Percentiles rank a stretch among this genome's conserved stretches.
These are phyloP conservation scores for Morpho deidamia DNA, from an alignment of 2,888 invertebrate genomes.

Conservation along the genomic window DNA sequence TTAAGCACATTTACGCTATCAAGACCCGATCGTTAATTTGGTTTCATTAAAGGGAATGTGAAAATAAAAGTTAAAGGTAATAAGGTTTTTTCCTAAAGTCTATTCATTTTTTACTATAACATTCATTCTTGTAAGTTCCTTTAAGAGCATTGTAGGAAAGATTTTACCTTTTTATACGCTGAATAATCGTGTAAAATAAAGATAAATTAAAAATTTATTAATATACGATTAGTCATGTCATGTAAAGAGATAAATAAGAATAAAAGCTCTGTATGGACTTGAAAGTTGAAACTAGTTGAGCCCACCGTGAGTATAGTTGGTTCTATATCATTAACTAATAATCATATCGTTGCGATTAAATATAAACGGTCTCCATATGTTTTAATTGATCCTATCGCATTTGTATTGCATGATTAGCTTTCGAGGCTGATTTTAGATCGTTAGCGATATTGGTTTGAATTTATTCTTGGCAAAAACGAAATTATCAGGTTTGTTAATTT, in stretches of 20 bases:
- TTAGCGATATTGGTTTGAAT: background rate
- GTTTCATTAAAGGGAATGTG: slow-evolving; percentile 3
- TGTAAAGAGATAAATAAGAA: too few species aligned
- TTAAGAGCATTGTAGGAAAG: too few species aligned
- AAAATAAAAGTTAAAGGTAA: slow-evolving; percentile 2
- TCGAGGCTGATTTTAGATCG: background rate
- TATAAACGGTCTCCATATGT: background rate
- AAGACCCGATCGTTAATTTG: slow-evolving; percentile 5
- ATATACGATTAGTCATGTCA: too few species aligned
- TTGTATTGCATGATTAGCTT: slow-evolving; percentile 7
- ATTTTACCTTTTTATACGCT: too few species aligned
- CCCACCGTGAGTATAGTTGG: too few species aligned
- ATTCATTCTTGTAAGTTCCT: too few species aligned
- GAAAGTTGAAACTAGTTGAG: too few species aligned
- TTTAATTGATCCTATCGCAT: background rate
- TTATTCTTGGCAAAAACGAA: background rate
- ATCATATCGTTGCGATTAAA: background rate
- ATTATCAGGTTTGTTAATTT: background rate
- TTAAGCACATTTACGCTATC: slow-evolving; percentile 8
- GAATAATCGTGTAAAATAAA: too few species aligned
- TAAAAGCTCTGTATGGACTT: too few species aligned
- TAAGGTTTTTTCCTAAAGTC: background rate
- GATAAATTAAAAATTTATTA: background rate
- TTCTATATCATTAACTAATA: too few species aligned
- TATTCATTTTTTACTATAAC: too few species aligned